These are phyloP conservation scores for Drosophila busckii DNA, from an alignment of 1,140 invertebrate species.

Conservation along the genomic window DNA sequence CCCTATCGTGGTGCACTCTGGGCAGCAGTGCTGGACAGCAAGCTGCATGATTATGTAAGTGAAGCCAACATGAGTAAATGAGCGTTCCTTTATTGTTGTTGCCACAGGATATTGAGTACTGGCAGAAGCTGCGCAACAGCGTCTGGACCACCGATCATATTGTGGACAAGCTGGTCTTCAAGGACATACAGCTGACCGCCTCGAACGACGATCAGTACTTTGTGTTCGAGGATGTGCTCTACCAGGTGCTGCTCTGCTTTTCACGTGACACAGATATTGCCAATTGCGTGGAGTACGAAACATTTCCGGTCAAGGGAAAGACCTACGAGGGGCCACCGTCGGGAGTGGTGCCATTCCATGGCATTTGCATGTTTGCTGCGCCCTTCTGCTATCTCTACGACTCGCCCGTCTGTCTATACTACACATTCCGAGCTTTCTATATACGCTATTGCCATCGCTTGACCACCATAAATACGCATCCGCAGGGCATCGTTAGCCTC, in stretches of 20 bases:
- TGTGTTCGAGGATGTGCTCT: conserved; percentile 97
- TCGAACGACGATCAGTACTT: conserved; percentile 99
- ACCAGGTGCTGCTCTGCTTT: conserved; percentile 97
- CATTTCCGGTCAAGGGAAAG: conserved; percentile 86
- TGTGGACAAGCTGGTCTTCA: conserved; percentile 95
- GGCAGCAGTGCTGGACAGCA: conserved; percentile 72
- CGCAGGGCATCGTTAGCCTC: conserved; percentile 90
- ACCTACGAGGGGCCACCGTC: conserved; percentile 88
- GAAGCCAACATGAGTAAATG: neutral
- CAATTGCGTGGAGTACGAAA: conserved; percentile 82
- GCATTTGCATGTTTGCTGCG: conserved; percentile 97
- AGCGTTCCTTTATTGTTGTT: neutral
- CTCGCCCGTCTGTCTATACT: conserved; percentile 92
- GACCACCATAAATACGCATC: conserved; percentile 93
- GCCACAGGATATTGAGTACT: conserved; percentile 88
- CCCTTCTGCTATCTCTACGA: conserved; percentile 97
- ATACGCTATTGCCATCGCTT: conserved; percentile 93
- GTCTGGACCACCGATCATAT: conserved; percentile 94
- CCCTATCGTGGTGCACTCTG: conserved; percentile 71
- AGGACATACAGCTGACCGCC: conserved; percentile 96
- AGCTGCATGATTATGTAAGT: conserved; percentile 67
- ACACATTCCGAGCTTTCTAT: conserved; percentile 94
- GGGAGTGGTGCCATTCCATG: conserved; percentile 97
- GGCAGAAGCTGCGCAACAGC: conserved; percentile 88
- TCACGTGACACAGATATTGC: conserved; percentile 92